Evolutionary conservation across 2,113 vertebrate species (phyloP), one percentile per base, ranked within the genome.

Genomic region (Callipepla californica): DNA sequence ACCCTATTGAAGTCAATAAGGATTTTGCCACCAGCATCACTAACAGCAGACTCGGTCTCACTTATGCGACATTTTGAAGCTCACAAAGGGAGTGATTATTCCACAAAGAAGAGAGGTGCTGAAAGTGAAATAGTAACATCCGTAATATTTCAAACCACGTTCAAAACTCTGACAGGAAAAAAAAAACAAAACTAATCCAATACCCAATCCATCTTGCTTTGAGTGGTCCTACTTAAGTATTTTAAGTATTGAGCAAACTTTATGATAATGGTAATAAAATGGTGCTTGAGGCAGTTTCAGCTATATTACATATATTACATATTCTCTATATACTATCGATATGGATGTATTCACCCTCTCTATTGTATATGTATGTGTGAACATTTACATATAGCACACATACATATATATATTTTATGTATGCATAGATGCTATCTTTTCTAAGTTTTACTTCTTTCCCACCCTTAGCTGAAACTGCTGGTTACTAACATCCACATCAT

Each of bases 231-330:
- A 96, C 95, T 95, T 91, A 91, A 95, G 89, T 95, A 89, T 89
- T 92, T 95, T 91, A 91, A 95, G 89, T 95, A 89, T 89, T 92
- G 92, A 96, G 95, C 85, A 93, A 93, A 96, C 44, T 95, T 97
- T 96, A 83, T 97, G 91, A 96, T 87, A 94, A 95, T 96, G 93
- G 97, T 97, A 93, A 97, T 92, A 93, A 76, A 96, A 96, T 97
- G 98, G 97, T 98, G 97, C 98, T 98, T 95, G 96, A 98, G 96
- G 98, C 96, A 77, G 97, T 96, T 97, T 97, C 97, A 97, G 96
- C 97, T 97, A 95, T 98, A 97, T 90, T 97, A 96, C 95, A 94
- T 97, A 95, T 98, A 97, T 90, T 97, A 96, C 95, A 94, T 85
- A 95, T 93, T 94, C 93, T 95, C 88, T 90, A 91, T 97, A 96